Evolutionary conservation across 2,888 invertebrate species (phyloP).

Genomic region (Cryptophagus acutangulus): DNA sequence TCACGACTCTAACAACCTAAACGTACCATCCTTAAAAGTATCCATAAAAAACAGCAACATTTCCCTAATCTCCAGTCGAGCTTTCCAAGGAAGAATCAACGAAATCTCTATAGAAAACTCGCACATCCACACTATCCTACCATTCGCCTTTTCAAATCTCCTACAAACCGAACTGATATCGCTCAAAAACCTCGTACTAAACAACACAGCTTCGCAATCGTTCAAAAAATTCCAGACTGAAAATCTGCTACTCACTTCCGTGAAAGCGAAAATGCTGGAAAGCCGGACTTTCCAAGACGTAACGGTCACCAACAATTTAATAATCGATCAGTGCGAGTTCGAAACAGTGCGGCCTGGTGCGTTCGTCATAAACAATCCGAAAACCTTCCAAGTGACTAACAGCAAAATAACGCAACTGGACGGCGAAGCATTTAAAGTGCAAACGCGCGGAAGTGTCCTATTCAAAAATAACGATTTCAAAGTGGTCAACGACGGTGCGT

Average conservation of each 20-base stretch:
- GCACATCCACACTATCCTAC: slow-evolving; percentile 57
- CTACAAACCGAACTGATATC: slow-evolving; percentile 53
- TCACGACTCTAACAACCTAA: slow-evolving; percentile 36
- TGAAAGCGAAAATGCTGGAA: slow-evolving; percentile 57
- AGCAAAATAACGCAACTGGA: slow-evolving; percentile 57
- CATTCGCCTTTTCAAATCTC: slow-evolving; percentile 73
- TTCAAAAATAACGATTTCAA: slow-evolving; percentile 63
- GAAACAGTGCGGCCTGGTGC: slow-evolving; percentile 63
- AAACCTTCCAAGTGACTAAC: slow-evolving; percentile 58
- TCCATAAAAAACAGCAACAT: slow-evolving; percentile 48
- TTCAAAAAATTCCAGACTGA: slow-evolving; percentile 74
- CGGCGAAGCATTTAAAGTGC: slow-evolving; percentile 61
- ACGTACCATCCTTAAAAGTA: slow-evolving; percentile 43
- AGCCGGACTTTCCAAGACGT: slow-evolving; percentile 71
- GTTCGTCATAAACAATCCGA: slow-evolving; percentile 61
- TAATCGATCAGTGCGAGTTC: slow-evolving; percentile 62
- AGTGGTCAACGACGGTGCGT: slow-evolving; percentile 57
- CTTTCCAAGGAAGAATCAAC: slow-evolving; percentile 68
- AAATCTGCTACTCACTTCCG: slow-evolving; percentile 60
- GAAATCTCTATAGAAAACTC: slow-evolving; percentile 62
- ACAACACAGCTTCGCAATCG: slow-evolving; percentile 63
- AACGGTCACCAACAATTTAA: slow-evolving; percentile 61
- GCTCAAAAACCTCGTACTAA: slow-evolving; percentile 57
- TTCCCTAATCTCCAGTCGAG: slow-evolving; percentile 50
- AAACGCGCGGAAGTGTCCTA: slow-evolving; percentile 57